Conservation (phyloP, 2,797 vertebrate genomes). For the Discoglossus pictus region DNA sequence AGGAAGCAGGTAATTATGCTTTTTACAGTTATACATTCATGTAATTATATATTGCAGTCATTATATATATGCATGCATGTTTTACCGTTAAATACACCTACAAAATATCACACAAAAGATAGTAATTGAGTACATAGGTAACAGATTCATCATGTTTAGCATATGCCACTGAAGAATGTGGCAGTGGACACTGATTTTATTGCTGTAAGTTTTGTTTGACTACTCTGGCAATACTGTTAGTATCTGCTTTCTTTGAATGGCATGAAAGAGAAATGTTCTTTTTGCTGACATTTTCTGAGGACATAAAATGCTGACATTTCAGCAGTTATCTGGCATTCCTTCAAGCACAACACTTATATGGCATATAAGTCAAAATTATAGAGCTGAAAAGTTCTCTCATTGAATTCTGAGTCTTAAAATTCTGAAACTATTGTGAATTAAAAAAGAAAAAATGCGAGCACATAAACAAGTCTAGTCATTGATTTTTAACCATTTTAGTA, state of each 20-base stretch:
- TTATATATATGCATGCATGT: no score
- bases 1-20: no score
- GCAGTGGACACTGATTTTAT: conserved; percentile 24
- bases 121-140: no score
- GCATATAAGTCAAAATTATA: conserved; percentile 42
- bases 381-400: conserved; percentile 31
- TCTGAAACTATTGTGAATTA: conserved; percentile 9
- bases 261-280: conserved; percentile 41
- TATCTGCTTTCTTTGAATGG: conserved; percentile 44
- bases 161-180: no score
- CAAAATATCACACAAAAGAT: no score
- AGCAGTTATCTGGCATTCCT: conserved; percentile 39
- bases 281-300: conserved; percentile 45
- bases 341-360: conserved; percentile 47
- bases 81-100: no score
- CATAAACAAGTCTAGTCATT: no score
- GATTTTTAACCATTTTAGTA: no score
- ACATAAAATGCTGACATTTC: conserved; percentile 50
- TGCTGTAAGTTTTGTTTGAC: conserved; percentile 38
- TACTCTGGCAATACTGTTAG: conserved; percentile 40
- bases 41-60: no score
- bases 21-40: no score
- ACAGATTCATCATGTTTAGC: no score
- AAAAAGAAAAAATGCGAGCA: no score
- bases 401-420: not conserved